These are phyloP conservation scores for Drosophila pseudotakahashii DNA, from an alignment of 2,888 invertebrate genomes.

Conservation along the genomic window DNA sequence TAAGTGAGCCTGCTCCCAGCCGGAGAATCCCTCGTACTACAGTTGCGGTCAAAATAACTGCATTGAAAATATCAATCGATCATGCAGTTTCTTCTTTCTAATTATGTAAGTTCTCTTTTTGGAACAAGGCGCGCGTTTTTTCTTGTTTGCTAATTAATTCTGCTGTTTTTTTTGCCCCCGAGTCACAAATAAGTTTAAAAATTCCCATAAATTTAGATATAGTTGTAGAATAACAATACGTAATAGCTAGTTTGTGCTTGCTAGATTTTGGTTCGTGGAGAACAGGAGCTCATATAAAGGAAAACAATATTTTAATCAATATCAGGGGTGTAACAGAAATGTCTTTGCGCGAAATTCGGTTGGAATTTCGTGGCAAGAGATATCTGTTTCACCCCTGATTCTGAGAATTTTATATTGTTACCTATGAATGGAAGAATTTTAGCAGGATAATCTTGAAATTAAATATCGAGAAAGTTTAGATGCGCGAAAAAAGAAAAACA, in stretches of 20 bases:
- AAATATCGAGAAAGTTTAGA: neutral
- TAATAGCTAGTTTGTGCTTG: neutral
- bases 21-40: slow-evolving; percentile 5
- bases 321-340: no score
- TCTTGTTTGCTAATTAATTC: neutral
- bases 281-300: neutral
- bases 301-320: neutral
- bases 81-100: slow-evolving; percentile 1
- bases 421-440: neutral
- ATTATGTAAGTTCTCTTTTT: neutral
- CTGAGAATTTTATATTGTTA: neutral
- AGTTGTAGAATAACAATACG: slow-evolving; percentile 1
- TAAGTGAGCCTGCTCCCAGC: slow-evolving; percentile 3
- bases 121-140: neutral
- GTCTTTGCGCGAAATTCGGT: no score
- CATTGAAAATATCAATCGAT: neutral
- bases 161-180: neutral
- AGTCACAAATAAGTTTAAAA: slow-evolving; percentile 6
- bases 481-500: neutral
- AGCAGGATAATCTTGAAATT: neutral
- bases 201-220: slow-evolving; percentile 1
- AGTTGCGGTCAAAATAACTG: slow-evolving; percentile 11
- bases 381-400: no score
- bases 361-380: no score
- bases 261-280: slow-evolving; percentile 3